A percentile compares a stretch with the other conserved stretches of the same genome.
Evolutionary conservation across 1,140 invertebrate genomes (phyloP).

Genomic region (Monomorium pharaonis): DNA sequence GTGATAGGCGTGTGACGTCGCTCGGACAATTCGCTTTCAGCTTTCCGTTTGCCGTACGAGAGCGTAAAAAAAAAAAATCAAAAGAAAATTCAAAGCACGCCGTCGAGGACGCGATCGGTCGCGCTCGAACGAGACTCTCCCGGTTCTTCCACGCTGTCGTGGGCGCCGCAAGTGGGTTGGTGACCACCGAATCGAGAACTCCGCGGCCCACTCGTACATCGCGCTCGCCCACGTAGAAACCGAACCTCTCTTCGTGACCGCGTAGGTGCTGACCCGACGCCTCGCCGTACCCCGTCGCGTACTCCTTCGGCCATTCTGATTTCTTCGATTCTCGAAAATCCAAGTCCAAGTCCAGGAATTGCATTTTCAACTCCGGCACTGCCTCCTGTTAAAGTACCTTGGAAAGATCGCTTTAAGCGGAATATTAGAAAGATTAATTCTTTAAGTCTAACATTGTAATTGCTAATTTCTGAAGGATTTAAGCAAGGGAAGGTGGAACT

Average conservation of each 20-base stretch:
- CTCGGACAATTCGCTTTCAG: neutral
- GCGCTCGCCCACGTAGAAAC: constrained; percentile 65
- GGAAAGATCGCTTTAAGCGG: too few species aligned
- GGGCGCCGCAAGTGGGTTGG: constrained; percentile 71
- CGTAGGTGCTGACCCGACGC: constrained; percentile 60
- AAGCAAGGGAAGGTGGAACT: too few species aligned
- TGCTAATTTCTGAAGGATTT: neutral
- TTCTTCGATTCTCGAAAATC: neutral
- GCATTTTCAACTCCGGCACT: neutral
- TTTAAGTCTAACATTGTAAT: too few species aligned
- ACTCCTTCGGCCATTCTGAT: constrained; percentile 13
- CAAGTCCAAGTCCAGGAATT: neutral
- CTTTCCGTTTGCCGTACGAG: neutral
- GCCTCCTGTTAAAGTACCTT: neutral
- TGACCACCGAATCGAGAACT: constrained; percentile 71
- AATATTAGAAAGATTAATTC: neutral
- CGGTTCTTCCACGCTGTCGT: constrained; percentile 65
- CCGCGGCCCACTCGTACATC: constrained; percentile 62
- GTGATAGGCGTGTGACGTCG: neutral
- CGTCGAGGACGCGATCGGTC: constrained; percentile 49
- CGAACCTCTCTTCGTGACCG: constrained; percentile 59
- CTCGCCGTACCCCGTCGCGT: constrained; percentile 12
- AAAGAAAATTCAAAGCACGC: neutral
- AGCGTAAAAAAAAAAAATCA: neutral
- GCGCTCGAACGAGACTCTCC: constrained; percentile 51